These are phyloP conservation scores for cat (Felis catus) DNA, from an alignment of 2,113 vertebrate genomes.

Conservation along the genomic window F.catus_Fca126_mat1.0 CM031420.1:96482001-96482500, in stretches of 20 bases:
- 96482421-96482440: background rate
- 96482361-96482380: background rate
- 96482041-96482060: background rate
- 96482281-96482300: background rate
- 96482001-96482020: background rate
- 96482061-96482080: background rate
- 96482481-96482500: conserved; percentile 51
- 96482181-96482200: background rate
- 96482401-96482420: background rate
- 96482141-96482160: background rate
- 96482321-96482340: background rate
- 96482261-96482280: background rate
- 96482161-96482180: background rate
- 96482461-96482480: background rate
- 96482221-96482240: background rate
- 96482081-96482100: background rate
- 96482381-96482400: background rate
- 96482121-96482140: background rate
- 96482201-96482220: background rate
- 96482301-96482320: background rate
- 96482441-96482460: background rate
- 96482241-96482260: background rate
- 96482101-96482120: background rate
- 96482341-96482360: background rate
- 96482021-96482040: background rate